A percentile compares a stretch with the other conserved stretches of the same genome.
Conservation (phyloP, 2,113 vertebrate genomes). For the Parus major region DNA sequence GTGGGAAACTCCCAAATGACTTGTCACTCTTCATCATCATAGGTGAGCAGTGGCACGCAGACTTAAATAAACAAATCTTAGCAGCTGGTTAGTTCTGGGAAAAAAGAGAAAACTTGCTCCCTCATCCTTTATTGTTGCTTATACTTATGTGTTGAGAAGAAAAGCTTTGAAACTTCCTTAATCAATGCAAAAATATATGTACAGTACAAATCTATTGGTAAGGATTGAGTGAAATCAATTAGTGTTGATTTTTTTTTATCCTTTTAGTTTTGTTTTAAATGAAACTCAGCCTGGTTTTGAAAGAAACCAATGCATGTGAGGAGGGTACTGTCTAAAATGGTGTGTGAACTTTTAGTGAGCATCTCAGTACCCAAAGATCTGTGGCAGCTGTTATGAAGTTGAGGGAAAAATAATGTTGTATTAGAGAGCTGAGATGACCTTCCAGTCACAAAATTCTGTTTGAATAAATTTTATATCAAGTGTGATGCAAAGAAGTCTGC, state of each 20-base stretch:
- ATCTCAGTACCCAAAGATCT: background rate
- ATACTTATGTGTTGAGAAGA: background rate
- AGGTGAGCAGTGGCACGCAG: background rate
- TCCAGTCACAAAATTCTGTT: background rate
- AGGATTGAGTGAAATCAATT: background rate
- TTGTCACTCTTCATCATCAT: background rate
- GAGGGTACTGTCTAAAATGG: background rate
- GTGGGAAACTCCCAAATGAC: constrained; percentile 42
- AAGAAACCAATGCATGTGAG: background rate
- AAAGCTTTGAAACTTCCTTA: background rate
- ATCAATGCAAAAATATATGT: background rate
- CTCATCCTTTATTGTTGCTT: background rate
- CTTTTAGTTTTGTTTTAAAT: background rate
- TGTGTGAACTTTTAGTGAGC: background rate
- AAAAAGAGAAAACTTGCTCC: background rate
- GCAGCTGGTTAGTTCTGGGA: constrained; percentile 19
- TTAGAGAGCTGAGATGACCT: background rate
- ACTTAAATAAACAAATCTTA: constrained; percentile 2
- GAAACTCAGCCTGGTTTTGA: background rate
- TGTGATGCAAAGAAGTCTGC: background rate
- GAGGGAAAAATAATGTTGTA: background rate
- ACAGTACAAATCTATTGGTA: background rate
- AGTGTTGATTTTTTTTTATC: background rate
- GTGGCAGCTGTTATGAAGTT: background rate
- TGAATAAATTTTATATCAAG: background rate